Conservation (phyloP, 2,797 vertebrate genomes). For the Pseudomugil gertrudae region DNA sequence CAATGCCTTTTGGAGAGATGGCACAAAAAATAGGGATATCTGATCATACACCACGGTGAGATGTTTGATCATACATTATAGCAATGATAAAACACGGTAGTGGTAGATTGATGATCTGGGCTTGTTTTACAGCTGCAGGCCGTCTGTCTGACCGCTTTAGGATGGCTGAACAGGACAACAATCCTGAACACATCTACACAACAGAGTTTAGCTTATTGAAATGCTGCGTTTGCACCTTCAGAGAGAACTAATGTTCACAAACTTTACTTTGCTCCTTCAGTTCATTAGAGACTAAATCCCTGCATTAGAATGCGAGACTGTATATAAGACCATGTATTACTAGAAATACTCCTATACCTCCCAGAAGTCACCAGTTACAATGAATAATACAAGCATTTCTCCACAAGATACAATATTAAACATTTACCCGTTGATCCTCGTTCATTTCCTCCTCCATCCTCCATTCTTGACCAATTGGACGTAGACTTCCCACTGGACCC, state of each 20-base stretch:
- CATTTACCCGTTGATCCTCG: conserved; percentile 67
- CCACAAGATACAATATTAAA: background rate
- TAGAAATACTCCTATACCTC: background rate
- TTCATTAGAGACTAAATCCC: no score
- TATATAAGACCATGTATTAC: background rate
- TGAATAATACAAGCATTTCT: background rate
- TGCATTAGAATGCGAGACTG: no score
- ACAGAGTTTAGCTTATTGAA: background rate
- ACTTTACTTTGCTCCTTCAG: no score
- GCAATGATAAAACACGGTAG: background rate
- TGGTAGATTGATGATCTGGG: background rate
- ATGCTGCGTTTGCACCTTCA: background rate
- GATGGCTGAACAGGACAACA: no score
- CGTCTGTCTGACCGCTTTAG: no score
- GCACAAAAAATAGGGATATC: background rate
- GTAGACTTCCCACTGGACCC: conserved; percentile 89
- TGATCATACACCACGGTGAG: no score
- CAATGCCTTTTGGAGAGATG: no score
- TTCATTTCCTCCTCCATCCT: conserved; percentile 81
- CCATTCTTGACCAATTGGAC: conserved; percentile 92
- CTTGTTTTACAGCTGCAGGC: background rate
- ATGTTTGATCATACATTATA: background rate
- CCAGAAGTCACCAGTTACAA: background rate
- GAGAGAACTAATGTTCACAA: background rate
- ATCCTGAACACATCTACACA: no score